Evolutionary conservation across 2,797 vertebrate genomes (phyloP), one percentile per base, ranked within the genome.

Genomic region (Danio tinwini): DNA sequence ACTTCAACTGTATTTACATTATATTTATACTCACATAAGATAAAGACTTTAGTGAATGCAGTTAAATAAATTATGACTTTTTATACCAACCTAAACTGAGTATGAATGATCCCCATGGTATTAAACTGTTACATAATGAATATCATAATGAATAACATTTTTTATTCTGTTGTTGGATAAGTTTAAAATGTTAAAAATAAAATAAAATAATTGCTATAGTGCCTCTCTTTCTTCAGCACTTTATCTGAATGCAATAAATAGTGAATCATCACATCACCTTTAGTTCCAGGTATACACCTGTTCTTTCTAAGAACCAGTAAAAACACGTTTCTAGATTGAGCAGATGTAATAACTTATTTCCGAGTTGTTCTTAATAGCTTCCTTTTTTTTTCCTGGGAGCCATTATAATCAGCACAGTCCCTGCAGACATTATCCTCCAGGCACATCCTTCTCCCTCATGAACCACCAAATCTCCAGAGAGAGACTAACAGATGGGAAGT

Each of bases 401-500:
- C 82, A 72, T 80, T 73, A 84, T 55, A 74, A 53, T 59, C 63
- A 7, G 65, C 69, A 71, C 65, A 76, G 44, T 82, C 78, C 72
- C 56, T 47, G 40, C 40, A 84, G 83, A 63, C 67, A 58, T 71
- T 71, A 58, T 68, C 10, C 65, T 71, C 52, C 17, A 78, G 75
- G 65, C 78, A 86, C 85, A 84, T 84, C 74, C 72, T 83, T 89
- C 84, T 81, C 65, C 55, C 77, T 44, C 39, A 50, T 61, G 80
- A 39, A 58, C 45, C 56, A 61, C 63, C 21, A 67, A 88, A 85
- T 52, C 61, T 78, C 76, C 61, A 40, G 17, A 88, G 90, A 88
- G 86, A 74, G 74, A 87, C 87, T 90, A 90, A 92, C 92, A 93
- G 92, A 92, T 92, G 90, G 85, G 81, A 81, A 85, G 87, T 87